Base-by-base conservation (phyloP, 2,797 vertebrate species). In the Ctenosaura bakeri region DNA sequence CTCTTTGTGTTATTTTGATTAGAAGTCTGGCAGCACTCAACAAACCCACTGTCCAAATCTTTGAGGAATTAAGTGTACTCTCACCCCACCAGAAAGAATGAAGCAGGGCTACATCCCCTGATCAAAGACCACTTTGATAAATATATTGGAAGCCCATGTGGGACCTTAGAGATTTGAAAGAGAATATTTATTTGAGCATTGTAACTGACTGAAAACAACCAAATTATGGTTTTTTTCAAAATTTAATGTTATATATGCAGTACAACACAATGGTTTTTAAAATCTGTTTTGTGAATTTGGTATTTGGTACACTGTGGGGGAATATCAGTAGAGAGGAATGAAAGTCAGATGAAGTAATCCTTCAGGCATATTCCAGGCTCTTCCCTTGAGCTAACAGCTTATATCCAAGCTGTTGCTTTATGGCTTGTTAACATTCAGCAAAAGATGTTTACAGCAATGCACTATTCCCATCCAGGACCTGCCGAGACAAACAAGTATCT, bases 341-440 rank as follows among this genome's bases (percentile, higher is more conserved):
- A 66, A 26, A 50, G 1, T 50, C 5, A 29, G 6, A 73, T 35
- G 46, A 32, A 20, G 32, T 74, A 86, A 69, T 76, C 80, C 81
- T 42, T 12, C 29, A 78, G 29, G 42, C n/a, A 29, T 18, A 32
- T 2, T 82, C 20, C 0, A 1, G 22, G 2, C 2, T 59, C 18
- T 87, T 91, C 71, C 7, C 3, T 1, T 85, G 29, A n/a, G 0
- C 13, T 89, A 56, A 93, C 89, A 89, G 83, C 83, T 77, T 74
- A 71, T 1, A 7, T 2, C 85, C 80, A 91, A 92, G 42, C 29
- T 66, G 32, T 92, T 92, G 0, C 73, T 94, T 93, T 73, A 66
- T 71, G 35, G 2, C n/a, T 90, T 90, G 7, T 79, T 83, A 52
- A 6, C 24, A 13, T 20, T 42, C 46, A 83, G 88, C 46, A 0